Conservation (phyloP, 1,140 invertebrate genomes). For the Aphelinus atriplicis region DNA sequence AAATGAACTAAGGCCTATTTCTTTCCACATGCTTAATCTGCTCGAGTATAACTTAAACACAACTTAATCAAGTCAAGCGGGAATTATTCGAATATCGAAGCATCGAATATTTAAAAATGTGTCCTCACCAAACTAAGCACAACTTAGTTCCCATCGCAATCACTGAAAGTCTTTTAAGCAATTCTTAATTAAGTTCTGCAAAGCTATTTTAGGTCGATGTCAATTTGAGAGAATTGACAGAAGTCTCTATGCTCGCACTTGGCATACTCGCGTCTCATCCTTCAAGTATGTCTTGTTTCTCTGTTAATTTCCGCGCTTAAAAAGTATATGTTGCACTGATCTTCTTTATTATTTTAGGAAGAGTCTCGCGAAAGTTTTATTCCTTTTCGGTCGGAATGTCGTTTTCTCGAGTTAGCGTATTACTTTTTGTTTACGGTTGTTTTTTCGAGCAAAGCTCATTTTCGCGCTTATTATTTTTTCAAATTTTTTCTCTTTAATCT, state of each 20-base stretch:
- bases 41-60: constrained; percentile 30
- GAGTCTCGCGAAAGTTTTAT: constrained; percentile 38
- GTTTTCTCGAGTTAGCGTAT: constrained; percentile 38
- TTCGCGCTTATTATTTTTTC: constrained; percentile 15
- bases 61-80: constrained; percentile 36
- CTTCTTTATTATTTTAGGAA: constrained; percentile 38
- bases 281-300: constrained; percentile 38
- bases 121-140: constrained; percentile 35
- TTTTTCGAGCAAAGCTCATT: constrained; percentile 38
- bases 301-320: constrained; percentile 34
- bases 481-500: constrained; percentile 18
- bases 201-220: constrained; percentile 36
- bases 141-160: constrained; percentile 21
- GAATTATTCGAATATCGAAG: constrained; percentile 16
- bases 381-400: constrained; percentile 38
- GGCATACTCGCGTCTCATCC: constrained; percentile 20
- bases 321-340: constrained; percentile 40
- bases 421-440: constrained; percentile 27
- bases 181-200: constrained; percentile 38
- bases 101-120: constrained; percentile 15
- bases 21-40: constrained; percentile 12
- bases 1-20: constrained; percentile 30
- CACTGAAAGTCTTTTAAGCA: constrained; percentile 20
- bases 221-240: constrained; percentile 38
- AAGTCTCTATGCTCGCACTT: constrained; percentile 27